Conservation (phyloP, 2,113 vertebrate genomes). For the Scopus umbretta region DNA sequence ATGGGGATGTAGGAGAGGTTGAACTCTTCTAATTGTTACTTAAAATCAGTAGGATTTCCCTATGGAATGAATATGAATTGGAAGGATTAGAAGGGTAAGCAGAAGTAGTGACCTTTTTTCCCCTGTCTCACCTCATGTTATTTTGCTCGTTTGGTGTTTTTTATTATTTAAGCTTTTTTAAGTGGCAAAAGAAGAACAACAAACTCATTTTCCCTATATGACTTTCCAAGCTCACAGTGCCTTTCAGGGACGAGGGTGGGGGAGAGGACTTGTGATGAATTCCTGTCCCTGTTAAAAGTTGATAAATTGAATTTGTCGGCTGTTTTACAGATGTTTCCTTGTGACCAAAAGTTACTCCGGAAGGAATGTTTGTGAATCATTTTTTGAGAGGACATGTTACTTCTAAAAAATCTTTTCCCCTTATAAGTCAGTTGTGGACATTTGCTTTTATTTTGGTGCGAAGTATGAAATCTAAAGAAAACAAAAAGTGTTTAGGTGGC, state of each 20-base stretch:
- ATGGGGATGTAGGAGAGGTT: background rate
- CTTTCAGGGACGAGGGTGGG: background rate
- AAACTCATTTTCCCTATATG: background rate
- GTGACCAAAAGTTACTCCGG: background rate
- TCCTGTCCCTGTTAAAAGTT: background rate
- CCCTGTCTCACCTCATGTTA: background rate
- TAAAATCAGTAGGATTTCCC: conserved; percentile 12
- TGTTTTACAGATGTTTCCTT: background rate
- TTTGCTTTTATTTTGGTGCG: background rate
- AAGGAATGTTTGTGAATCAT: background rate
- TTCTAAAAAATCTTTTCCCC: background rate
- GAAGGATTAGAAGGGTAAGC: background rate
- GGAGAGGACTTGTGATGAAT: background rate
- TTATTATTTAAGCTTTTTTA: background rate
- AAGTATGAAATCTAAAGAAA: background rate
- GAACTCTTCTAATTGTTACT: background rate
- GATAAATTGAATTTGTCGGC: background rate
- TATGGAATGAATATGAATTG: conserved; percentile 4
- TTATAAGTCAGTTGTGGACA: background rate
- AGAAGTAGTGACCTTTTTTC: background rate
- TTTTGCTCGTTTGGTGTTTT: background rate
- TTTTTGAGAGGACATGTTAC: background rate
- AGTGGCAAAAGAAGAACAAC: background rate
- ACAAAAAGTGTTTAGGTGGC: background rate
- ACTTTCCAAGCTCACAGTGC: background rate